Percentiles rank a stretch among this genome's conserved stretches.
Conservation (phyloP, 35 echinoderm and acorn worm genomes). For the Heliocidaris erythrogramma region DNA sequence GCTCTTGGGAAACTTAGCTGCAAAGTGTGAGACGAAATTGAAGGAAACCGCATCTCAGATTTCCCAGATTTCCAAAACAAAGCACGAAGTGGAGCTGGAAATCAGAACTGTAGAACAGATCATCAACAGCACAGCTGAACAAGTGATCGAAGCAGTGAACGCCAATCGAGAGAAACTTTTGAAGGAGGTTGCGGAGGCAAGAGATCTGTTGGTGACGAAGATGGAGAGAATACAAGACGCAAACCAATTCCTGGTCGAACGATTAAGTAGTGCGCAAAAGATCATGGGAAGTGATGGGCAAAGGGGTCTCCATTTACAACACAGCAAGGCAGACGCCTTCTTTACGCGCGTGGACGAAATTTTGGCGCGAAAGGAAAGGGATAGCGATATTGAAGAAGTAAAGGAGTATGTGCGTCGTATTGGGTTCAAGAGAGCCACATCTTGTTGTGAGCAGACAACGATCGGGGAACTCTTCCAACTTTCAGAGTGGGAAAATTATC, state of each 20-base stretch:
- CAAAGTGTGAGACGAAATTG: conserved; percentile 21
- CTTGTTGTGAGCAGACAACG: not conserved
- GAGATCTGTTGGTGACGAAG: not conserved
- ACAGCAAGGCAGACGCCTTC: not conserved
- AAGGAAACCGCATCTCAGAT: not conserved
- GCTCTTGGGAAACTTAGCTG: not conserved
- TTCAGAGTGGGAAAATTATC: conserved; percentile 12
- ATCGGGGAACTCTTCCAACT: conserved; percentile 45
- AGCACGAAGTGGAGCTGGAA: not conserved
- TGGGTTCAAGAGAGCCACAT: not conserved
- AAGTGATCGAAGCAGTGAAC: conserved; percentile 28
- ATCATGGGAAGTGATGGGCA: not conserved
- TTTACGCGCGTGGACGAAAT: conserved; percentile 6
- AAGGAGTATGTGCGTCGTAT: conserved; percentile 38
- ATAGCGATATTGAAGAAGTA: not conserved
- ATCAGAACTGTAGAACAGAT: conserved; percentile 7
- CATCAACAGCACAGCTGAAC: conserved; percentile 31
- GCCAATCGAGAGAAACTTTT: not conserved
- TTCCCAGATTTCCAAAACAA: not conserved
- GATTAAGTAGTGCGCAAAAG: not conserved
- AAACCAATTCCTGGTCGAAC: not conserved
- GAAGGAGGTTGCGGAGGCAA: not conserved
- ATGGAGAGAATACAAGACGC: conserved; percentile 25
- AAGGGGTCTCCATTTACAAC: not conserved
- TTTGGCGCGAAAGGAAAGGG: not conserved